Base-by-base conservation (phyloP, 2,113 vertebrate species). In the Tapirus terrestris region DNA sequence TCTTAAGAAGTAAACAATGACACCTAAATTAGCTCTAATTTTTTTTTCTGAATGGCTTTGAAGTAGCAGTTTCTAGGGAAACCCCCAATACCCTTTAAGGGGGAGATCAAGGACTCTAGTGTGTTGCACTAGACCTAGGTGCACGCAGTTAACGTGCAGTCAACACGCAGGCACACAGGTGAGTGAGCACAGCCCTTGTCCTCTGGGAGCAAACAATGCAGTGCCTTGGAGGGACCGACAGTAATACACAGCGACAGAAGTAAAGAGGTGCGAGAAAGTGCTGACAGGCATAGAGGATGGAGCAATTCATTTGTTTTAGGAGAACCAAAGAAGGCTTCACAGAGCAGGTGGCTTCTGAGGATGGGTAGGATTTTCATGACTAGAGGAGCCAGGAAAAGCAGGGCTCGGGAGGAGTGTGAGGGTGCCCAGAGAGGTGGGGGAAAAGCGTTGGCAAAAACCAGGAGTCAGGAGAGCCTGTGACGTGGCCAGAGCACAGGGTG, bases 31-130 rank as follows among this genome's bases (percentile, higher is more conserved):
- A 96, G 91, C 91, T 93, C 58, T 87, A n/a, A 48, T 53, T 93
- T 85, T 92, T 92, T 84, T 87, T 48, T 53, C 93, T 95, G 63
- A 83, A 88, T 43, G 83, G 45, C 97, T 97, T 97, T 97, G 97
- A 96, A 97, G 96, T 95, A 82, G 80, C 70, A 72, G 85, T 95
- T 97, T 97, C 96, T 97, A 98, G 93, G 97, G 94, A 97, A 97
- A 96, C 36, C 91, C 82, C 91, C 85, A 81, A n/a, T 58, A 27
- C 43, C n/a, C 60, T 97, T 51, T 39, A 39, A 67, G 36, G 33
- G 68, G 77, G 45, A 93, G 70, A 77, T 36, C 45, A 88, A 94
- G 84, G 87, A 89, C 70, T 77, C 18, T 45, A 43, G 51, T 18
- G 0, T 6, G 27, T 27, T 53, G 65, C 76, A 23, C 12, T 0